Base-by-base conservation (phyloP, 2,113 vertebrate genomes). In the Paracanthobrama guichenoti region DNA sequence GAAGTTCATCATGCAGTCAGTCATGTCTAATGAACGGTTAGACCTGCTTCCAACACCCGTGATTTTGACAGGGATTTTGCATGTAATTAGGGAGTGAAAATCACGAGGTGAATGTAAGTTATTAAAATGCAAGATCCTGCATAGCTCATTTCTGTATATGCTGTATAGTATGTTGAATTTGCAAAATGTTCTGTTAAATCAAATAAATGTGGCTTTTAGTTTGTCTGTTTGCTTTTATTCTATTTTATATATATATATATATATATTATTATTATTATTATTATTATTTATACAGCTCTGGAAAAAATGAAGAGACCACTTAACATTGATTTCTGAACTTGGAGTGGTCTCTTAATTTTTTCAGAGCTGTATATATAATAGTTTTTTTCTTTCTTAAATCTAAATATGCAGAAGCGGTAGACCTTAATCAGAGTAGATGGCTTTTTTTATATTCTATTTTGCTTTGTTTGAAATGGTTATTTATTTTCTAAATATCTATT, bases 1-100 rank as follows among this genome's bases (percentile, higher is more conserved):
- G 53, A 60, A 60, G 76, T 86, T 79, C 35, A 44, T 64, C 14
- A 22, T 24, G 26, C 66, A 78, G 79, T 79, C 73, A 79, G 35
- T 82, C 50, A 10, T 82, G 53, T 82, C 31, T 79, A 82, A 85
- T 87, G 71, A 74, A 82, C 14, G n/a, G 44, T 72, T 82, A 78
- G 53, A 78, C 22, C 75, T 18, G 22, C 64, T 85, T 85, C 75
- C 53, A 62, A 31, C 69, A n/a, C 50, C 12, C 31, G 14, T 78
- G 62, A 84, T 48, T 72, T 55, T 60, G 53, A 72, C n/a, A 69
- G 80, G 55, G 76, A 42, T 53, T 84, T 72, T 64, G 64, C 78
- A 59, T 57, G 64, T 82, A 59, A 82, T 85, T 75, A 69, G 18
- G n/a, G 12, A 59, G 13, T 0, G 66, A 59, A 28, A 42, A 78